These are phyloP conservation scores for Xanthia togata DNA, from an alignment of 2,888 invertebrate genomes.

Conservation along the genomic window DNA sequence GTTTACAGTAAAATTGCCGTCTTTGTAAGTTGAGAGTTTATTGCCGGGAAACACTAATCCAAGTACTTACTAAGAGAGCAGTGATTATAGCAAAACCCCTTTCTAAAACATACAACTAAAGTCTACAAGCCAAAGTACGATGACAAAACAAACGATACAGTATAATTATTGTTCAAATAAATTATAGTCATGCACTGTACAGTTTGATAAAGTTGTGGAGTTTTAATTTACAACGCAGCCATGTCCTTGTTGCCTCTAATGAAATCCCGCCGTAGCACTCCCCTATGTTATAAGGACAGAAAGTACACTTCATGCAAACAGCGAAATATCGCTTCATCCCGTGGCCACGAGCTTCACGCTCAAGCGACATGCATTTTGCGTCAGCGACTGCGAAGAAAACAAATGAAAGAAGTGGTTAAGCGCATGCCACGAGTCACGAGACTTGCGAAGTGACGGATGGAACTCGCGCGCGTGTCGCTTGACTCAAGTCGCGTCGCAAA, in stretches of 20 bases:
- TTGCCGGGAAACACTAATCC: neutral
- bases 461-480: neutral
- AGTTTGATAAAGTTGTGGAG: slow-evolving; percentile 13
- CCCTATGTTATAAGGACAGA: neutral
- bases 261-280: slow-evolving; percentile 16
- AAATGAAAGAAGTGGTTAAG: neutral
- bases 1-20: neutral
- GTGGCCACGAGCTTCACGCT: neutral
- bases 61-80: neutral
- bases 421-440: neutral
- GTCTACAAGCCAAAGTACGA: slow-evolving; percentile 12
- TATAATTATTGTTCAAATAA: slow-evolving; percentile 29
- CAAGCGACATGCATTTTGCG: neutral
- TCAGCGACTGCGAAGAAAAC: neutral
- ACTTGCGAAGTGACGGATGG: too few species aligned
- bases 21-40: neutral
- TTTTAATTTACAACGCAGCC: slow-evolving; percentile 32
- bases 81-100: neutral
- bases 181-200: slow-evolving; percentile 3
- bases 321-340: neutral
- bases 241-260: slow-evolving; percentile 36
- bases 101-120: slow-evolving; percentile 1
- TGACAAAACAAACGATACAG: slow-evolving; percentile 10
- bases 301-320: neutral
- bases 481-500: neutral